phyloP scores from a whole-genome alignment of 2,888 invertebrate species.

The Sinopyrophorus schimmeli region DNA sequence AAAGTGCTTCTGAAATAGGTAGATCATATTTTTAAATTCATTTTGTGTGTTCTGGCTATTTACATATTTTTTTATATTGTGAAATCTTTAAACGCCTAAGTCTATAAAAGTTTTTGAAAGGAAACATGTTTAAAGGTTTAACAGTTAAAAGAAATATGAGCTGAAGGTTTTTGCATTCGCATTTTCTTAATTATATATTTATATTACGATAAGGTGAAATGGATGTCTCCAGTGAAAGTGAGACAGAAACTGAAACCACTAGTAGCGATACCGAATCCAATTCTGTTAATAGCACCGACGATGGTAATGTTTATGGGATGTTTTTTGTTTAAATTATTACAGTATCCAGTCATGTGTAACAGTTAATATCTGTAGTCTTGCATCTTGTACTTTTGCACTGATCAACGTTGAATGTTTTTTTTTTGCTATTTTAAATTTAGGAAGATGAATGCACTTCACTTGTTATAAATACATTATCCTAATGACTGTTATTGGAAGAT shows the following conservation, averaged over 20 bases:
- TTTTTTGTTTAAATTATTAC: constrained; percentile 16
- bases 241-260: constrained; percentile 58
- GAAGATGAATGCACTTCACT: background rate
- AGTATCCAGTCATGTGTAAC: constrained; percentile 9
- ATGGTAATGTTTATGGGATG: constrained; percentile 50
- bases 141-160: background rate
- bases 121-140: background rate
- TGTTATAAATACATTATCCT: too few relatives aligned
- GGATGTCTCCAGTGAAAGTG: constrained; percentile 58
- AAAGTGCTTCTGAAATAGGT: constrained; percentile 27
- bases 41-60: background rate
- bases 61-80: background rate
- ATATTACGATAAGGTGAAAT: constrained; percentile 51
- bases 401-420: background rate
- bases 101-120: constrained; percentile 8
- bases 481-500: too few relatives aligned
- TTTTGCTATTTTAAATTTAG: background rate
- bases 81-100: constrained; percentile 1
- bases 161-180: constrained; percentile 35
- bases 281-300: constrained; percentile 52
- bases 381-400: constrained; percentile 6
- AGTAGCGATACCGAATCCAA: constrained; percentile 58
- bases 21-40: constrained; percentile 9
- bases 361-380: constrained; percentile 8
- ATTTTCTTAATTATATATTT: constrained; percentile 42